These are phyloP conservation scores for Telenomus remus DNA, from an alignment of 1,140 invertebrate species.

Conservation along the genomic window DNA sequence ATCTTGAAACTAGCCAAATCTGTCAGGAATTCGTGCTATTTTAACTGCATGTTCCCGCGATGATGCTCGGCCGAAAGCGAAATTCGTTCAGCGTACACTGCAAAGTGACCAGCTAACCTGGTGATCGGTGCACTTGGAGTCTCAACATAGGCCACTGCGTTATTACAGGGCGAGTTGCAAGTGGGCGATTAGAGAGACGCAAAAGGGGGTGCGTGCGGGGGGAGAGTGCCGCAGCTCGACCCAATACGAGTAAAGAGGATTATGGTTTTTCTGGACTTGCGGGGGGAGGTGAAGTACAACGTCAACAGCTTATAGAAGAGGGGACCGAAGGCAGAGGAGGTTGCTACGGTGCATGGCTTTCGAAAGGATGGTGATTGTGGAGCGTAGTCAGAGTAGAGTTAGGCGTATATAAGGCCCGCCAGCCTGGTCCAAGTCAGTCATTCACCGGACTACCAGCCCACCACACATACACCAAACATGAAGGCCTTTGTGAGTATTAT, in stretches of 20 bases:
- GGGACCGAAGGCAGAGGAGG: conserved; percentile 62
- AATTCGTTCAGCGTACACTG: conserved; percentile 17
- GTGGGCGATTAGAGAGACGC: conserved; percentile 51
- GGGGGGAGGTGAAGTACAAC: conserved; percentile 47
- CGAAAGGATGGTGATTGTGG: conserved; percentile 77
- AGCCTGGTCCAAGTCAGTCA: conserved; percentile 75
- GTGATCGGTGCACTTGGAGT: conserved; percentile 68
- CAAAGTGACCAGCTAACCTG: conserved; percentile 61
- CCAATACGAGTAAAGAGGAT: conserved; percentile 64
- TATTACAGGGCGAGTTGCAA: conserved; percentile 50
- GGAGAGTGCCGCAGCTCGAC: conserved; percentile 40
- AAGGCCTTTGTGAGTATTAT: conserved; percentile 76
- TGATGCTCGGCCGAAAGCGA: conserved; percentile 4
- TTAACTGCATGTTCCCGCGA: conserved; percentile 5
- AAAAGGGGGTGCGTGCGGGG: conserved; percentile 26
- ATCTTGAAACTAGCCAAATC: conserved; percentile 39
- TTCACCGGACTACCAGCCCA: conserved; percentile 75
- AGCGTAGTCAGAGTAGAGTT: conserved; percentile 75
- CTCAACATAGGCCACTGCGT: conserved; percentile 16
- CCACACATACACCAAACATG: conserved; percentile 75
- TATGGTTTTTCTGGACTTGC: conserved; percentile 70
- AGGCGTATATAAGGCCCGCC: conserved; percentile 75
- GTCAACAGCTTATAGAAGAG: conserved; percentile 34
- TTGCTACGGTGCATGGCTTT: conserved; percentile 71
- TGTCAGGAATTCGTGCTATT: conserved; percentile 33